phyloP scores from a whole-genome alignment of 2,888 invertebrate genomes.

The Parnassius mnemosyne region DNA sequence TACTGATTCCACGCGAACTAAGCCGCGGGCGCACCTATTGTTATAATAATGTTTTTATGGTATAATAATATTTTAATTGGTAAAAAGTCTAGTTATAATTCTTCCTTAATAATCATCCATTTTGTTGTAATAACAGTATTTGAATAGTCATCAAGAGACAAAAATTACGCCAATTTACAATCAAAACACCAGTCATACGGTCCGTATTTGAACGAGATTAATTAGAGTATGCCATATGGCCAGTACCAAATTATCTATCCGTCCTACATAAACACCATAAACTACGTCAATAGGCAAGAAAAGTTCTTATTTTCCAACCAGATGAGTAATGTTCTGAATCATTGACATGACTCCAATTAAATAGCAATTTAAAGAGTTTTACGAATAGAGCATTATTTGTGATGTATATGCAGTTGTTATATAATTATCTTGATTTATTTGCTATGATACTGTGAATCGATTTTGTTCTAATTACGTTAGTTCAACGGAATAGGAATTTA shows the following conservation, averaged over 20 bases:
- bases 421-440: conserved; percentile 22
- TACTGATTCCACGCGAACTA: too few relatives aligned
- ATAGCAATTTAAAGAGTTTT: conserved; percentile 15
- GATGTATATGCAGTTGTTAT: conserved; percentile 7
- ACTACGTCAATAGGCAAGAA: conserved; percentile 21
- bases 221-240: conserved; percentile 19
- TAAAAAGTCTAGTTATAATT: too few relatives aligned
- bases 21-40: too few relatives aligned
- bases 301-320: conserved; percentile 15
- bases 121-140: too few relatives aligned
- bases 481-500: neutral
- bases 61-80: too few relatives aligned
- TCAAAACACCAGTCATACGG: conserved; percentile 1
- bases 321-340: conserved; percentile 25
- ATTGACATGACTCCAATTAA: conserved; percentile 7
- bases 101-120: too few relatives aligned
- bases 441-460: conserved; percentile 16
- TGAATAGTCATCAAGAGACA: conserved; percentile 5
- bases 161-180: conserved; percentile 6
- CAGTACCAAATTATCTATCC: conserved; percentile 18
- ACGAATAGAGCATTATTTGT: conserved; percentile 1
- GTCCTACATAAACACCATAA: conserved; percentile 20
- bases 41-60: too few relatives aligned
- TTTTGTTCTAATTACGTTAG: conserved; percentile 14
- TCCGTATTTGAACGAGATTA: conserved; percentile 14